phyloP scores from a whole-genome alignment of 2,113 vertebrate genomes.

The Crotophaga sulcirostris region DNA sequence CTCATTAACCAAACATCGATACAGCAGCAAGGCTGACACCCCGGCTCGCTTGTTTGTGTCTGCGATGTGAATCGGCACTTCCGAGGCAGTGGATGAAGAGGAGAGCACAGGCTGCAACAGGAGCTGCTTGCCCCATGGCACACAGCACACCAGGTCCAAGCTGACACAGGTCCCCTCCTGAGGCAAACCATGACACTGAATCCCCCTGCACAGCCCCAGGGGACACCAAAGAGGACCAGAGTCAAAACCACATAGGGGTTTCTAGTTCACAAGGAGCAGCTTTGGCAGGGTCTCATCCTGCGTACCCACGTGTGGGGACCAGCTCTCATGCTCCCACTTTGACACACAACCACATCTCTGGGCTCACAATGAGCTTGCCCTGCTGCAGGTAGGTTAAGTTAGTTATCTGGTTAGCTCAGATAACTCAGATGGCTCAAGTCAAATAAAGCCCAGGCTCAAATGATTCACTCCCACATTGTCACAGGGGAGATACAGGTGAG shows the following conservation, averaged over 20 bases:
- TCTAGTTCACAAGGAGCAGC: not conserved
- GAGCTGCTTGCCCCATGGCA: not conserved
- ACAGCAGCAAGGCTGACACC: not conserved
- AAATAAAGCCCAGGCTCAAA: not conserved
- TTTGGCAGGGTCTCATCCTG: not conserved
- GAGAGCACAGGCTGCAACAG: rapidly evolving
- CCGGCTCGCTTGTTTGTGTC: not conserved
- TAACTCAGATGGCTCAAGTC: not conserved
- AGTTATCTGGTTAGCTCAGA: not conserved
- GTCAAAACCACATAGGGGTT: not conserved
- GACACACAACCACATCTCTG: rapidly evolving
- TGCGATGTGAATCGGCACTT: rapidly evolving
- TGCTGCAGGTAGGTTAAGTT: too few relatives aligned
- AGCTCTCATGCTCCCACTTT: not conserved
- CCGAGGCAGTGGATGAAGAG: not conserved
- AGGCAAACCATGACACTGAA: not conserved
- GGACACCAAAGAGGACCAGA: not conserved
- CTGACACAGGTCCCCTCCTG: rapidly evolving
- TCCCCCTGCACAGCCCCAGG: not conserved
- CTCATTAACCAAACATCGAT: not conserved
- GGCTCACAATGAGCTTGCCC: not conserved
- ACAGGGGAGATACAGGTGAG: rapidly evolving
- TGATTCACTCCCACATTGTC: not conserved
- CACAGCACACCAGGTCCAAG: not conserved
- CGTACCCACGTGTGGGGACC: rapidly evolving